Conservation (phyloP, 2,113 vertebrate genomes). For the Passerina amoena region DNA sequence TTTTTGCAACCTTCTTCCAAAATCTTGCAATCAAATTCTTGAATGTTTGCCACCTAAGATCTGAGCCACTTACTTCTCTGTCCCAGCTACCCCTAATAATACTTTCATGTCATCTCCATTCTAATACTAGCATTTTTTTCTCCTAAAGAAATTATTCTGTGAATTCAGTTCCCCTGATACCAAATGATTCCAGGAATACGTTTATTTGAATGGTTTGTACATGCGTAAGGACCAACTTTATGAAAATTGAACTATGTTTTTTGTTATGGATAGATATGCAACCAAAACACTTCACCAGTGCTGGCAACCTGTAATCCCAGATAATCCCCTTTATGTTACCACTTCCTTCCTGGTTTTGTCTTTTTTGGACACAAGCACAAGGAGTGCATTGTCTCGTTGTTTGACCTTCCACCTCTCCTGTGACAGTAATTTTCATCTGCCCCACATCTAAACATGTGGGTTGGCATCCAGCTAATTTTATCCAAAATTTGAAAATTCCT, state of each 20-base stretch:
- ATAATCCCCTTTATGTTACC: background rate
- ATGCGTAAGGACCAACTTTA: background rate
- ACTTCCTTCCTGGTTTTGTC: slow-evolving; percentile 38
- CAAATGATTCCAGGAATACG: background rate
- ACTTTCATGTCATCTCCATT: background rate
- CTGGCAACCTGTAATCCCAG: background rate
- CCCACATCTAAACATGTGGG: background rate
- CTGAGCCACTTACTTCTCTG: background rate
- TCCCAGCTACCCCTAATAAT: background rate
- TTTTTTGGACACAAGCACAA: background rate
- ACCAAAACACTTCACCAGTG: background rate
- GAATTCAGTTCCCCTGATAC: background rate
- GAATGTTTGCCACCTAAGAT: background rate
- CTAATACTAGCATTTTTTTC: background rate
- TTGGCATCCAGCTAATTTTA: slow-evolving; percentile 22
- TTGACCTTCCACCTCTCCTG: background rate
- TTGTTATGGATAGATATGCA: background rate
- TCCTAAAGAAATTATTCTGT: background rate
- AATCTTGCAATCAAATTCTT: background rate
- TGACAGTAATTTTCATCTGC: slow-evolving; percentile 8
- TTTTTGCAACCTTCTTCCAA: background rate
- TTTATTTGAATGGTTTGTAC: background rate
- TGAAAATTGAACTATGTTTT: background rate
- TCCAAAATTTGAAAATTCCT: slow-evolving; percentile 36
- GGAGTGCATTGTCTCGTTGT: background rate